Percentiles rank a stretch among this genome's conserved stretches.
Conservation (phyloP, 2,888 invertebrate genomes). For the Coenonympha glycerion region DNA sequence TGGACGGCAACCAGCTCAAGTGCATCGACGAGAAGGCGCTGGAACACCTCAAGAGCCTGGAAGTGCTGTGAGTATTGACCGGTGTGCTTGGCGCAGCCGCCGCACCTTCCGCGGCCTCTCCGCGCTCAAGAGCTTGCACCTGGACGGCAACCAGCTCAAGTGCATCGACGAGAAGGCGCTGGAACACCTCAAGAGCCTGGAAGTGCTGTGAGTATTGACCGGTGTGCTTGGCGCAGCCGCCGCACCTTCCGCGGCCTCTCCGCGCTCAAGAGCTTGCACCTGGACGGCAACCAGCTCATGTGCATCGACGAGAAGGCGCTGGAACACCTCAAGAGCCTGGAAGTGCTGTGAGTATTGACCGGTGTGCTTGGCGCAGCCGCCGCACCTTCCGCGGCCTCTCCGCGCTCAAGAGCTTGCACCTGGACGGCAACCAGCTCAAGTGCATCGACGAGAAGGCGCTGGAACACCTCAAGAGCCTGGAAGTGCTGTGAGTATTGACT, state of each 20-base stretch:
- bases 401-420: too few relatives aligned
- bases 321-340: too few relatives aligned
- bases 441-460: too few relatives aligned
- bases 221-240: conserved; percentile 84
- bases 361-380: too few relatives aligned
- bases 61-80: conserved; percentile 89
- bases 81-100: conserved; percentile 84
- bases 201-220: conserved; percentile 89
- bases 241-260: conserved; percentile 90
- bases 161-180: conserved; percentile 95
- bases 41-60: conserved; percentile 87
- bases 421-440: too few relatives aligned
- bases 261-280: too few relatives aligned
- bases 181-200: conserved; percentile 87
- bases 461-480: too few relatives aligned
- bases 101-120: conserved; percentile 90
- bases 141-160: conserved; percentile 95
- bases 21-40: conserved; percentile 95
- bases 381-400: too few relatives aligned
- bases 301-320: too few relatives aligned
- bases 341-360: too few relatives aligned
- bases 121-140: conserved; percentile 89
- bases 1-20: conserved; percentile 95
- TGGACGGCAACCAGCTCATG: too few relatives aligned
- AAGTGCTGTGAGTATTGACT: too few relatives aligned